Percentiles rank a stretch among this genome's conserved stretches.
Conservation (phyloP, 1,140 invertebrate species). For the Leucophenga varia region DNA sequence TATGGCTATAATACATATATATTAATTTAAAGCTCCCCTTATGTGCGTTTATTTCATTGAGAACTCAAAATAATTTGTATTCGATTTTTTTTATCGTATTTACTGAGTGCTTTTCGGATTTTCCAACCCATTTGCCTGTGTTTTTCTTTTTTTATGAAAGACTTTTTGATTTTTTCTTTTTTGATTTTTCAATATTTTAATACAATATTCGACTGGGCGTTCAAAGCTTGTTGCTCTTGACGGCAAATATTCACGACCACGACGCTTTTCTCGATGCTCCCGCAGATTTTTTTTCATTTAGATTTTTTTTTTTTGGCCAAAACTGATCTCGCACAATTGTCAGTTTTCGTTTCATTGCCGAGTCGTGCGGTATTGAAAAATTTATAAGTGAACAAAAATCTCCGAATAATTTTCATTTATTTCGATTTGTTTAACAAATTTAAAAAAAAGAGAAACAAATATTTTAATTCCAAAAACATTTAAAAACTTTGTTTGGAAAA, state of each 20-base stretch:
- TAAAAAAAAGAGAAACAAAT: too few species aligned
- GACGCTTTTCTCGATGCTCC: slow-evolving; percentile 20
- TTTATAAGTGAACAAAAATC: background rate
- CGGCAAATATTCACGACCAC: slow-evolving; percentile 42
- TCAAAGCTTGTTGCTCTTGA: slow-evolving; percentile 52
- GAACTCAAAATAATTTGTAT: slow-evolving; percentile 46
- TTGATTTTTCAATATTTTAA: too few species aligned
- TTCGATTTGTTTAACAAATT: too few species aligned
- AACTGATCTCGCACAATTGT: slow-evolving; percentile 55
- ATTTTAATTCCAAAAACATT: too few species aligned
- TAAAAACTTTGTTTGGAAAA: too few species aligned
- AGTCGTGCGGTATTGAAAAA: slow-evolving; percentile 39
- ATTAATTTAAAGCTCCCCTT: background rate
- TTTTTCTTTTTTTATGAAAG: too few species aligned
- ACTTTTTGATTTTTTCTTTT: too few species aligned
- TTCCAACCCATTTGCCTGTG: slow-evolving; percentile 27
- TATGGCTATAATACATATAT: too few species aligned
- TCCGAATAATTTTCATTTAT: too few species aligned
- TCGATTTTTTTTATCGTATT: too few species aligned
- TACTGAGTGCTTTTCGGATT: slow-evolving; percentile 35
- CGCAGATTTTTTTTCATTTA: slow-evolving; percentile 41
- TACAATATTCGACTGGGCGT: too few species aligned
- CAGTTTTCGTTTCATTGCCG: slow-evolving; percentile 47
- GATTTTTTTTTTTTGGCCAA: slow-evolving; percentile 35
- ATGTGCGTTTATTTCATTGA: slow-evolving; percentile 43